A percentile compares a stretch with the other conserved stretches of the same genome.
Evolutionary conservation across 2,113 vertebrate genomes (phyloP).

Genomic region (Octodon degus): DNA sequence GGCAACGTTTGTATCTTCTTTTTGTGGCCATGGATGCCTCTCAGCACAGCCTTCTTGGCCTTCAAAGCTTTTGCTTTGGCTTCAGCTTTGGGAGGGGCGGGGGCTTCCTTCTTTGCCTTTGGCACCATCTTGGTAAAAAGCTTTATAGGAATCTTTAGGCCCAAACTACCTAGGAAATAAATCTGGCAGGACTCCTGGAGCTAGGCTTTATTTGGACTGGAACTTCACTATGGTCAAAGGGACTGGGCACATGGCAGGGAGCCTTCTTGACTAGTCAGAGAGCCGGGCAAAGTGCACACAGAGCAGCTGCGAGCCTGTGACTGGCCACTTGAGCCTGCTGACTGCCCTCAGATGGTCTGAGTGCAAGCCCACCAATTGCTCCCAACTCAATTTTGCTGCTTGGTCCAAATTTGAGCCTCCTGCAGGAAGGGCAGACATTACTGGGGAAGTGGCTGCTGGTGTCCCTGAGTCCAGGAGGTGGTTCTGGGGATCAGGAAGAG

Average conservation of each 20-base stretch:
- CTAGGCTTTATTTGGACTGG: neutral
- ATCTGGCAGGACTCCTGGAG: neutral
- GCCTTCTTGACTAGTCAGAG: neutral
- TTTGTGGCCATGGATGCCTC: too few species aligned
- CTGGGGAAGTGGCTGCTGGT: neutral
- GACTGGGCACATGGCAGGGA: neutral
- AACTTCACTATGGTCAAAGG: neutral
- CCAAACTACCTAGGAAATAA: neutral
- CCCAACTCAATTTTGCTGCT: neutral
- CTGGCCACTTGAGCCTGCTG: neutral
- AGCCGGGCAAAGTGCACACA: fast-evolving
- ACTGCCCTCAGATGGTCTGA: neutral
- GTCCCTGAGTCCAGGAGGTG: neutral
- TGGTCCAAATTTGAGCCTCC: neutral
- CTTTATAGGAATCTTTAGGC: too few species aligned
- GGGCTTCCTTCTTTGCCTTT: too few species aligned
- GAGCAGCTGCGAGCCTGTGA: neutral
- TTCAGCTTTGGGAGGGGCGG: too few species aligned
- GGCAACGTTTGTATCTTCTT: too few species aligned
- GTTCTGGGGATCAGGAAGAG: neutral
- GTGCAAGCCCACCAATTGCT: neutral
- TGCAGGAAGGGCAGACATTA: neutral
- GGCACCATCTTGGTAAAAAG: too few species aligned
- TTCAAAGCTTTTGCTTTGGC: too few species aligned
- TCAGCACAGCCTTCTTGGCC: too few species aligned